Base-by-base conservation (phyloP, 2,113 vertebrate species). In the Eurypyga helias region DNA sequence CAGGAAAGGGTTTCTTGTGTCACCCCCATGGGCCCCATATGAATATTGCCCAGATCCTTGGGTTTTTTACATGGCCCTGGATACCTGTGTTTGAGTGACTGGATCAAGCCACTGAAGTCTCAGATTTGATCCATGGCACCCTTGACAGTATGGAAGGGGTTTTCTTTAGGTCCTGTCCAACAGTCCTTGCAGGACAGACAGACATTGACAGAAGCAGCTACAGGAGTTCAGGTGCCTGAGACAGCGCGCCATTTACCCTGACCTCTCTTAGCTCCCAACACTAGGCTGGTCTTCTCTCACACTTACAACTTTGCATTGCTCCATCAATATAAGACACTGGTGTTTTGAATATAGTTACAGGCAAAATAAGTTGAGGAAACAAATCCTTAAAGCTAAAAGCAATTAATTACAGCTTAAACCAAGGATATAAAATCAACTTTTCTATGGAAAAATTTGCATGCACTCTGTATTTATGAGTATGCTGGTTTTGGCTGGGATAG, bases 251-350 rank as follows among this genome's bases (percentile, higher is more conserved):
- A 29, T 31, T 31, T 48, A 21, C 15, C 45, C 65, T 54, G 36
- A 12, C 33, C 3, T 17, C 3, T 0, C 11, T 31, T 33, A 62
- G 10, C 25, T 48, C 55, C 9, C 8, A 38, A 4, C 13, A 6
- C 34, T 26, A 52, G 48, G 17, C 36, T 86, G 49, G 9, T 20
- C 51, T 80, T 51, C 62, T 46, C 48, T 43, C 6, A 4, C 45
- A 18, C 48, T 31, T 2, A 0, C 31, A 45, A 36, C 19, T 92
- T 55, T 52, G 8, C 17, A 41, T 46, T 3, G 3, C 5, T 64
- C 23, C 54, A 17, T 72, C 43, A 13, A 2, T 23, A 2, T 23
- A 83, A 45, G 28, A 33, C 11, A 48, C 8, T 0, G 0, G 23
- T n/a, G 34, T 61, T 65, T 79, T 28, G 41, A 58, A 71, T 29